Evolutionary conservation across 2,888 invertebrate species (phyloP), one percentile per base, ranked within the genome.

Genomic region (Andrena hattorfiana): DNA sequence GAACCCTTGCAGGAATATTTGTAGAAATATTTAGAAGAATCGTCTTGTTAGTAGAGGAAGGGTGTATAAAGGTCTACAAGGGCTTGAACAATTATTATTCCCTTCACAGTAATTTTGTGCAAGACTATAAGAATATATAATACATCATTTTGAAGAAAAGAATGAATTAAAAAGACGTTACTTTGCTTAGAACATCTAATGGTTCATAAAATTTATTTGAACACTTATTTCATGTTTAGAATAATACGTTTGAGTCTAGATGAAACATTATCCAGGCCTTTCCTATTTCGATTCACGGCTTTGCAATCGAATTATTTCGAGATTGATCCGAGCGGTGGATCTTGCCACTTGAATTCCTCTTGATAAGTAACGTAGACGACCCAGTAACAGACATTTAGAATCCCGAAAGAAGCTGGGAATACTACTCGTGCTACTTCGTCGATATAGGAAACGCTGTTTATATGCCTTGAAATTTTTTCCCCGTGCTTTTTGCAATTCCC

Each of bases 311-410:
- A n/a, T 64, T 32, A 49, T 6, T 66, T 56, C 0, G 75, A 75
- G n/a, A 85, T 85, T 0, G 88, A 88, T 13, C 88, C 88, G 6
- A 87, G 66, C 2, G 87, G 87, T 3, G 96, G 96, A 93, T 97
- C 96, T 73, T 96, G 96, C 97, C 97, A 97, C 83, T 96, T 96
- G 92, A 97, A 97, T 91, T 97, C 96, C 84, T 97, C 96, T 90
- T 96, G 97, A 81, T 96, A 97, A 91, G 97, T 96, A 20, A 97
- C 97, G 93, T 98, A 98, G 51, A 97, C 96, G 93, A 97, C 94
- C 98, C 99, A 99, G 94, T 99, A 99, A 91, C 97, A 96, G 71
- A 98, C 94, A 93, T 98, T 99, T 84, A 99, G 96, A 0, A 98
- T 94, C 0, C 97, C 96, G 92, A 99, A 99, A 0, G 98, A 97